Evolutionary conservation across 1,140 invertebrate genomes (phyloP).

Genomic region (Fopius arisanus): DNA sequence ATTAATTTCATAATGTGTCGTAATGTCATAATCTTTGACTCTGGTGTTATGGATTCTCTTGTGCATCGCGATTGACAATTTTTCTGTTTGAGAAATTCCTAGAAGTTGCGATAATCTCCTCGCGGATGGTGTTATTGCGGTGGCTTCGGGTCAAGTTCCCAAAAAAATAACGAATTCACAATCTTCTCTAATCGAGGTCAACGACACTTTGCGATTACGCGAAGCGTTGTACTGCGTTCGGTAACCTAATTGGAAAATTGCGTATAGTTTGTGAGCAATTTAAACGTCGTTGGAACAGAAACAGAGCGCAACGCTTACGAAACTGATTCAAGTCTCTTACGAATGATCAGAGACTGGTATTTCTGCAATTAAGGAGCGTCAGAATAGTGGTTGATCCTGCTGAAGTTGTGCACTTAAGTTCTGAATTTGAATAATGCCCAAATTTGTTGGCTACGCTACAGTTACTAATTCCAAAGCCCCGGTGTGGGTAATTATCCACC

Average conservation of each 20-base stretch:
- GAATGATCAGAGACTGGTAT: constrained; percentile 31
- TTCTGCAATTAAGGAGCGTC: constrained; percentile 31
- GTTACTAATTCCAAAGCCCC: too few relatives aligned
- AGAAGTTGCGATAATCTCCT: too few relatives aligned
- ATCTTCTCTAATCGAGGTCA: background rate
- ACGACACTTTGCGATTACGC: constrained; percentile 21
- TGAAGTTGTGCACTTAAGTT: background rate
- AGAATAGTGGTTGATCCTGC: background rate
- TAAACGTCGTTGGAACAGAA: constrained; percentile 28
- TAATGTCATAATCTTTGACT: too few relatives aligned
- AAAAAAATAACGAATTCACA: background rate
- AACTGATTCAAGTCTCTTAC: constrained; percentile 32
- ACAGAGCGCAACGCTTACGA: constrained; percentile 33
- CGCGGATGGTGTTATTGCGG: too few relatives aligned
- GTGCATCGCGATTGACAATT: too few relatives aligned
- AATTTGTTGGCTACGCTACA: too few relatives aligned
- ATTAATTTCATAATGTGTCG: too few relatives aligned
- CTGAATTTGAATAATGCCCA: background rate
- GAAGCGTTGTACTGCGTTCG: constrained; percentile 24
- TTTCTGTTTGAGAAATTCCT: too few relatives aligned
- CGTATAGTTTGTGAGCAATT: constrained; percentile 27
- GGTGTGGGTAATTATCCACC: too few relatives aligned
- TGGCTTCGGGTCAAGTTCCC: background rate
- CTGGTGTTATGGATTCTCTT: too few relatives aligned
- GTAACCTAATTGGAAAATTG: constrained; percentile 36